Base-by-base conservation (phyloP, 2,888 invertebrate genomes). In the Pyrrhosoma nymphula region DNA sequence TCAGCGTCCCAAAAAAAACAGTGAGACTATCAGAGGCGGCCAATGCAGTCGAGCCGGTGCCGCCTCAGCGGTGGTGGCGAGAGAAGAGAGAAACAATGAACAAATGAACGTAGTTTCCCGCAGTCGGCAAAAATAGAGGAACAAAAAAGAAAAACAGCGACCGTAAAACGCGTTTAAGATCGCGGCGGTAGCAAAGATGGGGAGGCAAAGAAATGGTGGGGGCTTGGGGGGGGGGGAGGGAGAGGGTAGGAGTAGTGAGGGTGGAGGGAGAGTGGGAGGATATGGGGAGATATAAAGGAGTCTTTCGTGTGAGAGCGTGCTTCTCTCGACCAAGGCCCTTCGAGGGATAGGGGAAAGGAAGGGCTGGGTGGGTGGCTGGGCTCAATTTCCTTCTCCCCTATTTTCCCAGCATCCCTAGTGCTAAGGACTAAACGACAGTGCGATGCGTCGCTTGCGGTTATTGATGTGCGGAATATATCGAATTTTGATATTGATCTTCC, bases 121-220 rank as follows among this genome's bases (percentile, higher is more conserved):
- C 82, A 82, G 82, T 35, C 16, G 35, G 82, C 35, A 82, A 82
- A 60, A 35, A 82, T 35, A 82, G 35, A 82, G 35, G n/a, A 35
- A 14, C 12, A 69, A 23, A 69, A 69, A 69, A 69, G 69, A 69
- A 69, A 18, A 69, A 35, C 35, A 82, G 82, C 82, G 82, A 82
- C 82, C 82, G 82, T 82, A 82, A 82, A 82, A 82, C 82, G 82
- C 82, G 82, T 82, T 82, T 35, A 82, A 35, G 35, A 35, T 82
- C 82, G 30, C 35, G 30, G 35, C 8, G 82, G 30, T 18, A 20
- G 60, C 60, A 60, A 60, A 26, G 69, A 60, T 8, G 60, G 60
- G 69, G 26, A 12, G 69, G 26, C 23, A 26, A 69, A 69, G 69
- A 4, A 26, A 69, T 0, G 18, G 12, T 35, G 82, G 35, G 82